Conservation (phyloP, 2,888 invertebrate genomes). For the Brenthis hecate region DNA sequence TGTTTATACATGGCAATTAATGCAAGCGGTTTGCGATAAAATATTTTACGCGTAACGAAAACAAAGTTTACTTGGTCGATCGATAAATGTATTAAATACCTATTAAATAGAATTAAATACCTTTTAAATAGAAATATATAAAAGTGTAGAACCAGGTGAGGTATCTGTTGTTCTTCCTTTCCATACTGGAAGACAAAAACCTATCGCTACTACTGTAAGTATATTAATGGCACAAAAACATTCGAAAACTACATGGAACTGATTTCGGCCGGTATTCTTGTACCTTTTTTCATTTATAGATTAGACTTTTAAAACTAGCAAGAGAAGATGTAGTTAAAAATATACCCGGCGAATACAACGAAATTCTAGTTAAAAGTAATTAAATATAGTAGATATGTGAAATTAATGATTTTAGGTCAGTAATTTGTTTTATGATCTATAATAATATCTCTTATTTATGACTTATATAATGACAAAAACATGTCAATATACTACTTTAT, state of each 20-base stretch:
- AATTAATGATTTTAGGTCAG: background rate
- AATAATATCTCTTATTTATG: background rate
- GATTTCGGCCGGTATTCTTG: background rate
- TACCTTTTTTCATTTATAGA: slow-evolving; percentile 21
- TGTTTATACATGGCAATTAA: slow-evolving; percentile 38
- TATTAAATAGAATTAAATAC: background rate
- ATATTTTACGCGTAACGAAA: slow-evolving; percentile 34
- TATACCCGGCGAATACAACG: slow-evolving; percentile 28
- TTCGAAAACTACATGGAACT: background rate
- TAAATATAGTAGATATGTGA: background rate
- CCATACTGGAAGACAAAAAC: background rate
- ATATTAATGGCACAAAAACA: background rate
- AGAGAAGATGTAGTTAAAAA: slow-evolving; percentile 27
- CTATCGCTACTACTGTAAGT: background rate
- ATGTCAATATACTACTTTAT: background rate
- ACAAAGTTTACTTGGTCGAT: slow-evolving; percentile 19
- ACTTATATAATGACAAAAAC: background rate
- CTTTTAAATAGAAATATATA: background rate
- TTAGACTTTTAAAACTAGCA: slow-evolving; percentile 21
- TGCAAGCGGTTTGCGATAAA: slow-evolving; percentile 38
- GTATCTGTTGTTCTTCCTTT: too few relatives aligned
- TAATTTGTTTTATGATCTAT: background rate
- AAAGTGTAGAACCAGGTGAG: background rate
- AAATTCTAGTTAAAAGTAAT: slow-evolving; percentile 12
- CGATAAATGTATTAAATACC: background rate